Evolutionary conservation across 2,888 invertebrate species (phyloP), one percentile per base, ranked within the genome.

Genomic region (Athrips mouffetella): DNA sequence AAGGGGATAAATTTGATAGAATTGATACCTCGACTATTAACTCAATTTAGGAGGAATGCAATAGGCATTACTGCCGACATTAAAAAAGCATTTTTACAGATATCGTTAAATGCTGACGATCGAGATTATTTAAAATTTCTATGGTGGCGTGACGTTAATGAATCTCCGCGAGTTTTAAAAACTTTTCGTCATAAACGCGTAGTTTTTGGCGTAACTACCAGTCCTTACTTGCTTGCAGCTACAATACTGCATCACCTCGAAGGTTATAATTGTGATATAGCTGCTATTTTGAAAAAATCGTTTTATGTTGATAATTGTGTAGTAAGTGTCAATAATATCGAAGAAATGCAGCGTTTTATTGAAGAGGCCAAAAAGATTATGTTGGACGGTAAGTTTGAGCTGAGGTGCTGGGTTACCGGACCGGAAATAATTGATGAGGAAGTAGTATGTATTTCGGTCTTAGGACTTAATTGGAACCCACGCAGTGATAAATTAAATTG

Each of bases 231-330:
- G 1, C 10, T 37, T 1, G 16, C 18, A 2, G 37, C 37, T 37
- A 37, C 37, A 6, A 37, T 37, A 16, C 3, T 6, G 1, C 20
- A 37, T 8, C 37, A 37, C n/a, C 20, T 37, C 1, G 37, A 37
- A 7, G 10, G 13, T 15, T 11, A 5, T 16, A 2, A 7, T 16
- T 4, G 13, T 11, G 16, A 46, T 13, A 25, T 13, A 13, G 33
- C 45, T 13, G 2, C 3, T n/a, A 23, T 4, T 6, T 16, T 47
- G 13, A 52, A 48, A 35, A 27, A 45, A n/a, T 50, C 47, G 3
- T 53, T 53, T 37, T 54, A 57, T 15, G 53, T 54, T 0, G 54
- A 54, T 37, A 57, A 57, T 35, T 53, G 53, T 21, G 49, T 57
- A 2, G 39, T 42, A 1, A 57, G 53, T 35, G n/a, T 57, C 2